Percentiles rank a stretch among this genome's conserved stretches.
These are phyloP conservation scores for Intellagama lesueurii DNA, from an alignment of 2,797 vertebrate genomes.

Conservation along the genomic window DNA sequence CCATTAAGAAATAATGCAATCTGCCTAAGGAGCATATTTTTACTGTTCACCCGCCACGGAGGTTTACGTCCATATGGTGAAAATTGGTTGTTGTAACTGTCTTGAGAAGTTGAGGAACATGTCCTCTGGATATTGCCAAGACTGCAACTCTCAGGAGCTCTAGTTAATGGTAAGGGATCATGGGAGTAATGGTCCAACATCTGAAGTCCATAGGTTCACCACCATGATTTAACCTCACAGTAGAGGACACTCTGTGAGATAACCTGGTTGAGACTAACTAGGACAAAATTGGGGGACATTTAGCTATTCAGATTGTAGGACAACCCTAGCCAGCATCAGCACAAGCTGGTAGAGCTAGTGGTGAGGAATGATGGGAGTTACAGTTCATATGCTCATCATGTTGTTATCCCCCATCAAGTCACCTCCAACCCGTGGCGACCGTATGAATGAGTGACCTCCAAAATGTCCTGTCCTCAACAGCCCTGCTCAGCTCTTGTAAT, in stretches of 20 bases:
- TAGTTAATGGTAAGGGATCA: background rate
- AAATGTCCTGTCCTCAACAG: background rate
- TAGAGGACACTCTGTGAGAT: background rate
- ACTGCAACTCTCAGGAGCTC: background rate
- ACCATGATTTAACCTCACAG: background rate
- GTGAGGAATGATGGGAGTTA: background rate
- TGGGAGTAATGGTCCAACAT: background rate
- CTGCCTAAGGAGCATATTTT: background rate
- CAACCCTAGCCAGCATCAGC: background rate
- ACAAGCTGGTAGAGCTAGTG: background rate
- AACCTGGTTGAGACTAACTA: background rate
- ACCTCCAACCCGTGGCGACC: background rate
- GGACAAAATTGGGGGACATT: background rate
- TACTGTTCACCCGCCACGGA: background rate
- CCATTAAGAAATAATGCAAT: background rate
- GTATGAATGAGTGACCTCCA: background rate
- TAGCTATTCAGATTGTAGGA: background rate
- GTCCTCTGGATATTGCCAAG: background rate
- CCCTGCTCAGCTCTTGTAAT: background rate
- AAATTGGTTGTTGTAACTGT: background rate
- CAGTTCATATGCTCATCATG: no score
- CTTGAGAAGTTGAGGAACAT: background rate
- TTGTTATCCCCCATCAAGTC: background rate
- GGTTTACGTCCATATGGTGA: slow-evolving; percentile 14
- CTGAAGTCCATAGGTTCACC: background rate